A percentile compares a stretch with the other conserved stretches of the same genome.
Evolutionary conservation across 2,113 vertebrate species (phyloP).

Genomic region (Sebastes fasciatus): DNA sequence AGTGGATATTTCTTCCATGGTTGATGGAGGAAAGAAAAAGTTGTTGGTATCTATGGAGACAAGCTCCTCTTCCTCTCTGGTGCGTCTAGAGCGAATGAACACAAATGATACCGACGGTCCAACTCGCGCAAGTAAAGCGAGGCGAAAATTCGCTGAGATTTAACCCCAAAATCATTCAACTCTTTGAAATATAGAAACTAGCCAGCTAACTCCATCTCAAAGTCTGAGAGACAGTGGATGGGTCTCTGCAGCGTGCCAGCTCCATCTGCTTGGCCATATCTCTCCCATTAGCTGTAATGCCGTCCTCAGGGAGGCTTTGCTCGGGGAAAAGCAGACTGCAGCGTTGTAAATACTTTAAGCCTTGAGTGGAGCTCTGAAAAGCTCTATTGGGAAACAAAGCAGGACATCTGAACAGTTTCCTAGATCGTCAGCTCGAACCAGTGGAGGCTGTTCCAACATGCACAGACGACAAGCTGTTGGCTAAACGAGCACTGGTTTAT

Average conservation of each 20-base stretch:
- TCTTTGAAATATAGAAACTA: conserved; percentile 32
- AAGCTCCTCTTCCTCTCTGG: too few species aligned
- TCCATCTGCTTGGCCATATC: conserved; percentile 70
- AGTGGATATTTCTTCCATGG: too few species aligned
- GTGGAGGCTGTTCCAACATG: conserved; percentile 25
- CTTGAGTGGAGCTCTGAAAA: conserved; percentile 53
- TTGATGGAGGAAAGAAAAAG: too few species aligned
- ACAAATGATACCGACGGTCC: too few species aligned
- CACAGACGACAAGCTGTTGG: neutral
- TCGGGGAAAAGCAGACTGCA: conserved; percentile 52
- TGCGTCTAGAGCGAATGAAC: too few species aligned
- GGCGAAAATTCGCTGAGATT: too few species aligned
- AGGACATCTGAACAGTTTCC: conserved; percentile 44
- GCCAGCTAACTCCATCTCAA: conserved; percentile 26
- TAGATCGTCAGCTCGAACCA: conserved; percentile 33
- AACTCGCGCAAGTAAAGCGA: too few species aligned
- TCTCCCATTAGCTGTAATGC: conserved; percentile 65
- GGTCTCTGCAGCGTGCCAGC: conserved; percentile 37
- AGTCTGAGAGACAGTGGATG: conserved; percentile 19
- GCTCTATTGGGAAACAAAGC: conserved; percentile 47
- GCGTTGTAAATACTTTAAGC: conserved; percentile 70
- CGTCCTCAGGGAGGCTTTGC: conserved; percentile 53
- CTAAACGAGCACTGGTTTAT: neutral
- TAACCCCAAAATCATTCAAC: conserved; percentile 1
- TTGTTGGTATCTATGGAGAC: too few species aligned